phyloP scores from a whole-genome alignment of 2,888 invertebrate genomes.

The Pasiphila rectangulata region DNA sequence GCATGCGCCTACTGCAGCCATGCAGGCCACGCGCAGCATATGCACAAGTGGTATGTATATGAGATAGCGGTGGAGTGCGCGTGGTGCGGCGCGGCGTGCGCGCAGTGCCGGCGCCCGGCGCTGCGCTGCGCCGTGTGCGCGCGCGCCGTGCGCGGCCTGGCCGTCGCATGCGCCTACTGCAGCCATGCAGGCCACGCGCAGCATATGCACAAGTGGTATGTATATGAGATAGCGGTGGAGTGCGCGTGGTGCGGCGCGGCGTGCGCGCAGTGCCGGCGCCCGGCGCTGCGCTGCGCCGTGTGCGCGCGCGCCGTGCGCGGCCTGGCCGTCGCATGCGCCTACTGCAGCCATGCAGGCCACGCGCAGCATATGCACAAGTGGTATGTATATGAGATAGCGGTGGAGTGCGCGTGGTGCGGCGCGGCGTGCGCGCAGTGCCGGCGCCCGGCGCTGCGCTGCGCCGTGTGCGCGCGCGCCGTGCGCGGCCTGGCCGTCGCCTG shows the following conservation, averaged over 20 bases:
- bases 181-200: slow-evolving; percentile 95
- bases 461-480: slow-evolving; percentile 92
- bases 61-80: no score
- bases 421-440: slow-evolving; percentile 87
- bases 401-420: slow-evolving; percentile 79
- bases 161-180: slow-evolving; percentile 93
- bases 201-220: slow-evolving; percentile 90
- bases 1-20: slow-evolving; percentile 95
- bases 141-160: slow-evolving; percentile 90
- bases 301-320: slow-evolving; percentile 93
- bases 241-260: slow-evolving; percentile 70
- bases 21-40: slow-evolving; percentile 93
- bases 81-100: slow-evolving; percentile 80
- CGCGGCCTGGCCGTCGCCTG: slow-evolving; percentile 93
- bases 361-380: slow-evolving; percentile 90
- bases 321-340: slow-evolving; percentile 90
- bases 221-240: no score
- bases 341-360: slow-evolving; percentile 97
- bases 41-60: slow-evolving; percentile 89
- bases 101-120: slow-evolving; percentile 86
- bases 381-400: no score
- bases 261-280: slow-evolving; percentile 87
- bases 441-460: slow-evolving; percentile 88
- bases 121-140: slow-evolving; percentile 92
- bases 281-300: slow-evolving; percentile 89